Evolutionary conservation across 2,888 invertebrate genomes (phyloP).

Genomic region (Teinopalpus imperialis): DNA sequence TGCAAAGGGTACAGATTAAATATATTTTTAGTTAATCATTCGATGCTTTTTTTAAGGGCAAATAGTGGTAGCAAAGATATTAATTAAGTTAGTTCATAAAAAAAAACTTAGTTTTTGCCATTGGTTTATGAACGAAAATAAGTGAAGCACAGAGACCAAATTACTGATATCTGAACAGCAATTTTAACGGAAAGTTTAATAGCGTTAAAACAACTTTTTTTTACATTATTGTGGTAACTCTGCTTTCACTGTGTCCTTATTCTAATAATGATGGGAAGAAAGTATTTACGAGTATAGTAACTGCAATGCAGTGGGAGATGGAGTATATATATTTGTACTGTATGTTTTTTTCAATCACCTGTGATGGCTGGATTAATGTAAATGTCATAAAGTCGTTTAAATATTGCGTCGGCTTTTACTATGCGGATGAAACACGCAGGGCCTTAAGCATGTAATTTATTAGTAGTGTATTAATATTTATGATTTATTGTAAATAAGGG

Average conservation of each 20-base stretch:
- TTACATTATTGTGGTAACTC: slow-evolving; percentile 2
- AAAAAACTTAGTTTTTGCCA: too few relatives aligned
- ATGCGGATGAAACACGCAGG: slow-evolving; percentile 42
- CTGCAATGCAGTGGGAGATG: slow-evolving; percentile 53
- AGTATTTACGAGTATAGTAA: slow-evolving; percentile 37
- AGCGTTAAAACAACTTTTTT: too few relatives aligned
- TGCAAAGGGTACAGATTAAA: slow-evolving; percentile 11
- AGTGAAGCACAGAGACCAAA: too few relatives aligned
- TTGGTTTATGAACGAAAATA: too few relatives aligned
- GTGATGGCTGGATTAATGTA: slow-evolving; percentile 35
- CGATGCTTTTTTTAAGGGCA: not conserved
- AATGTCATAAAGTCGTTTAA: slow-evolving; percentile 24
- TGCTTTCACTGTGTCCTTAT: slow-evolving; percentile 5
- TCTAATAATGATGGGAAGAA: slow-evolving; percentile 14
- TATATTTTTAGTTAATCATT: slow-evolving; percentile 20
- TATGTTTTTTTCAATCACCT: slow-evolving; percentile 40
- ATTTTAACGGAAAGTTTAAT: too few relatives aligned
- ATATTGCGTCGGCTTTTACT: slow-evolving; percentile 47
- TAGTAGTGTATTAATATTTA: slow-evolving; percentile 61
- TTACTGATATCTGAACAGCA: too few relatives aligned
- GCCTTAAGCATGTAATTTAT: slow-evolving; percentile 67
- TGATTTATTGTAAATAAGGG: slow-evolving; percentile 71
- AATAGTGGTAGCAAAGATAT: slow-evolving; percentile 10
- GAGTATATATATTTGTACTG: slow-evolving; percentile 41
- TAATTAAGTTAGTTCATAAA: too few relatives aligned